Evolutionary conservation across 1,140 invertebrate genomes (phyloP), one percentile per base, ranked within the genome.

Genomic region (Eriosoma lanigerum): DNA sequence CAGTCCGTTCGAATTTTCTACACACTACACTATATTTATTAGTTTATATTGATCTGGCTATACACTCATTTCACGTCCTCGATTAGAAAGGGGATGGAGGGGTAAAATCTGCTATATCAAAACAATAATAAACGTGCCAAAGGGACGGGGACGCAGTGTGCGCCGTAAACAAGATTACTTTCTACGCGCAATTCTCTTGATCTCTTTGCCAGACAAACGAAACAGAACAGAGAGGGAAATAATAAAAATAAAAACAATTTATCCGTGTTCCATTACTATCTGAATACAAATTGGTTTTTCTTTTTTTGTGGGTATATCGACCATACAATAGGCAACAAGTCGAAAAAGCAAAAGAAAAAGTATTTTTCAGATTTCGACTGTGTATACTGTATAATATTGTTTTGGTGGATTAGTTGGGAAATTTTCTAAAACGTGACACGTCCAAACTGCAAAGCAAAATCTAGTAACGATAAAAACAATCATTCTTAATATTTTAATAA

Each of bases 231-330:
- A 70, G 8, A 38, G 3, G 32, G 32, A 3, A 8, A 38, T 3
- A 38, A 38, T 3, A 38, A 26, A 68, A 24, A n/a, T 58, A 76
- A 76, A 76, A 76, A 76, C 50, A 76, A 76, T 76, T 56, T 76
- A 44, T 76, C 50, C 72, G 29, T 58, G 72, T 76, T 76, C 54
- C 72, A 76, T 76, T 76, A 56, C 54, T 24, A 76, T 76, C 72
- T 76, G 72, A 76, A 76, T 76, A 58, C 32, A 76, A 76, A 76
- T 76, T 76, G 72, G 72, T 24, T 76, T 76, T 76, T 38, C 52
- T 38, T 38, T n/a, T 58, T 76, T 58, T 76, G 52, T 21, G 26
- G 52, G n/a, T 56, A 17, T 12, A 58, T 48, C 48, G 68, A n/a
- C 0, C 2, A 68, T n/a, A n/a, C n/a, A n/a, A n/a, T 12, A 19